These are phyloP conservation scores for Macrostomum lignano DNA, from an alignment of 1,140 invertebrate species.

Conservation along the genomic window DNA sequence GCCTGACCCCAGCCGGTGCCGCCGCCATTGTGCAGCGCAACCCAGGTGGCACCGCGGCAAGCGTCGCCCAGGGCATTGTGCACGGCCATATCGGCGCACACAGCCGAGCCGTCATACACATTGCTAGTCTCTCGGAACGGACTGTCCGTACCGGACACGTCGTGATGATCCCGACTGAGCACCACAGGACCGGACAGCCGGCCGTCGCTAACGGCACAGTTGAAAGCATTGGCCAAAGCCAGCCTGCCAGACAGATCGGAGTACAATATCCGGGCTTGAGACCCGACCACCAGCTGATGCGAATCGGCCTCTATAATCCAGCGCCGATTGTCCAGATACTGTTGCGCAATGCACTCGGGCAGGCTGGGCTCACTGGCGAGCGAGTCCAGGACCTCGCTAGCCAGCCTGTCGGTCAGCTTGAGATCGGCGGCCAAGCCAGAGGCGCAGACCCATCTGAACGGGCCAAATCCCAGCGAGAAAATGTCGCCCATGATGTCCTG, in stretches of 20 bases:
- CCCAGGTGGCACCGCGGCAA: constrained; percentile 41
- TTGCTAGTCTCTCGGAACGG: constrained; percentile 41
- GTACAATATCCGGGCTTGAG: constrained; percentile 35
- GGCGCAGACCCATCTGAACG: constrained; percentile 41
- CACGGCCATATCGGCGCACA: constrained; percentile 41
- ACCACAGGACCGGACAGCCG: constrained; percentile 34
- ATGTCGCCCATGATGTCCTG: constrained; percentile 46
- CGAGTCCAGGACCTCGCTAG: constrained; percentile 30
- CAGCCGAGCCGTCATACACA: constrained; percentile 37
- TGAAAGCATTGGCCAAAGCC: constrained; percentile 35
- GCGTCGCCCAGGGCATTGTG: constrained; percentile 39
- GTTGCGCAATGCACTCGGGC: constrained; percentile 19
- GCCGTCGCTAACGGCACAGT: constrained; percentile 31
- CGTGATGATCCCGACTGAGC: constrained; percentile 39
- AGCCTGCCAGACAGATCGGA: constrained; percentile 34
- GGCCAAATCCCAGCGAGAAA: constrained; percentile 42
- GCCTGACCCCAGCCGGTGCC: constrained; percentile 43
- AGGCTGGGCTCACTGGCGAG: constrained; percentile 24
- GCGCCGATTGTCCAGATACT: constrained; percentile 36
- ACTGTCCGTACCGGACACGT: constrained; percentile 40
- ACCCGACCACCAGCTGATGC: constrained; percentile 32
- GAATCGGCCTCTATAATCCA: constrained; percentile 36
- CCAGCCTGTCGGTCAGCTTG: constrained; percentile 34
- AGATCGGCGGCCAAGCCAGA: constrained; percentile 33
- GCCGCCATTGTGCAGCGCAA: constrained; percentile 40